Conservation (phyloP, 2,113 vertebrate genomes). For the Neogale vison region DNA sequence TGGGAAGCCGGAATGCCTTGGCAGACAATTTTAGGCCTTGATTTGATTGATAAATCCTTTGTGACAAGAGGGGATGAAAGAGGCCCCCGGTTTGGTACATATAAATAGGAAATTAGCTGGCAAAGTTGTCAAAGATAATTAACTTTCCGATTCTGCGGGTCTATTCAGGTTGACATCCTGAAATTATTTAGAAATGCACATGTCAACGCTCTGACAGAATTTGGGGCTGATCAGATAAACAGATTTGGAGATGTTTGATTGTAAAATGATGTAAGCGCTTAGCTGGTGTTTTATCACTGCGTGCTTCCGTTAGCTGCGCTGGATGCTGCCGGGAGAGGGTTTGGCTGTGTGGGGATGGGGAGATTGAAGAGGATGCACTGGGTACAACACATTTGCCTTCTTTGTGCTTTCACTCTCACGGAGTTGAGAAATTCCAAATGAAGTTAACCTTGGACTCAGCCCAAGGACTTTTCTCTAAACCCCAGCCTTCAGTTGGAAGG, state of each 20-base stretch:
- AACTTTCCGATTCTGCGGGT: slow-evolving; percentile 91
- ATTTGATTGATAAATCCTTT: slow-evolving; percentile 94
- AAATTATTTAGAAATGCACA: slow-evolving; percentile 93
- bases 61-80: slow-evolving; percentile 91
- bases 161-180: slow-evolving; percentile 95
- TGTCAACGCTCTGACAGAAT: slow-evolving; percentile 94
- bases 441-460: neutral
- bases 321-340: neutral
- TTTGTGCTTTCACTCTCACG: neutral
- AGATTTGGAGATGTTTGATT: slow-evolving; percentile 94
- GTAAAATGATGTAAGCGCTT: slow-evolving; percentile 91
- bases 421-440: neutral
- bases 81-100: slow-evolving; percentile 89
- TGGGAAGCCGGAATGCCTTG: slow-evolving; percentile 87
- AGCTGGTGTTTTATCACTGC: slow-evolving; percentile 83
- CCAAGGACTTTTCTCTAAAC: neutral
- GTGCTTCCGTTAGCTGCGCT: neutral
- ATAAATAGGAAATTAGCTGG: slow-evolving; percentile 96
- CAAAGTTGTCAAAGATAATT: slow-evolving; percentile 98
- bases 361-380: neutral
- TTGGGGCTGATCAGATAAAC: slow-evolving; percentile 95
- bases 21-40: slow-evolving; percentile 89
- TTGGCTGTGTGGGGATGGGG: neutral
- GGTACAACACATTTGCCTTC: neutral
- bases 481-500: neutral